Base-by-base conservation (phyloP, 2,113 vertebrate genomes). In the Ochotona princeps region DNA sequence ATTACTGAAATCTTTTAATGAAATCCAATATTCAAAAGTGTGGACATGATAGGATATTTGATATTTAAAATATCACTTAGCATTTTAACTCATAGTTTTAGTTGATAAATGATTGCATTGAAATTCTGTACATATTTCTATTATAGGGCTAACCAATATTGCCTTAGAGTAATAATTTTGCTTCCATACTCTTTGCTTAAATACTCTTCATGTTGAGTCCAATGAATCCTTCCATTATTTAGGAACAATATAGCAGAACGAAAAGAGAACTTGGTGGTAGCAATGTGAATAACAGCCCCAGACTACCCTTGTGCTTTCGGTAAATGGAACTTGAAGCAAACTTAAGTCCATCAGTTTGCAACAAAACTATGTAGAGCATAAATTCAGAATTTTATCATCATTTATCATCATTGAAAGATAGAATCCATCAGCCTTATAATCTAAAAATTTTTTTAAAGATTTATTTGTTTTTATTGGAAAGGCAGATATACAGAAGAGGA, bases 81-180 rank as follows among this genome's bases (percentile, higher is more conserved):
- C 20, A 89, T 83, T 79, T 87, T 65, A 86, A 74, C 38, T 87
- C 20, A 66, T 44, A 30, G 61, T 60, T 93, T 86, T 70, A 83
- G 67, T 75, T 70, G 35, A 51, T 15, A 60, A 26, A 44, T 8
- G 38, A 63, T 47, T 80, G 44, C 13, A 79, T 72, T 67, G 44
- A 94, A 74, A 54, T 47, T 65, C 30, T 94, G 15, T 57, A 70
- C 13, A 35, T 28, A 65, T 20, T 79, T 70, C 28, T 90, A 12
- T 83, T 67, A 60, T 17, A 67, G 51, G 38, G 30, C 10, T 74
- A 81, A 85, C 49, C 74, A 90, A 61, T 51, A 88, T 38, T 92
- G 61, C 26, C 25, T 66, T 83, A 60, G 28, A 73, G 6, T 79
- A 63, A 28, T 28, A 78, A 76, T 51, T 23, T 88, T 90, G 57